A percentile compares a stretch with the other conserved stretches of the same genome.
phyloP scores from a whole-genome alignment of 2,888 invertebrate genomes.

The Leptopilina syphax region DNA sequence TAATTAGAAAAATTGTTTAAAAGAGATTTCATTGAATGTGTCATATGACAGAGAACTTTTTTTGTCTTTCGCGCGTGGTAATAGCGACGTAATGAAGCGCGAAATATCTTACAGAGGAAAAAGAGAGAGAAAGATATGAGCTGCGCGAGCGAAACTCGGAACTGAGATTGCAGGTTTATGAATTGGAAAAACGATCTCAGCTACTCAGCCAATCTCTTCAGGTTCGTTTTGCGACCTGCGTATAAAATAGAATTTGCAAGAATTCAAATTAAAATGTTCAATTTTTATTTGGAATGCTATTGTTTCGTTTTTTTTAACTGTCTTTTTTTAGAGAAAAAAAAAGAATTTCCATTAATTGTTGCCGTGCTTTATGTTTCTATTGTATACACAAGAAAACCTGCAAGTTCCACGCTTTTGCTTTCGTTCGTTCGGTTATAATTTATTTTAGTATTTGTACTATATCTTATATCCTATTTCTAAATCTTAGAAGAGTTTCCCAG shows the following conservation, averaged over 20 bases:
- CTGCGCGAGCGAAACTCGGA: conserved; percentile 76
- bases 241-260: conserved; percentile 58
- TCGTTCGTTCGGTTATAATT: conserved; percentile 46
- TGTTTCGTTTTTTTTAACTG: conserved; percentile 40
- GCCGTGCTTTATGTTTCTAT: conserved; percentile 40
- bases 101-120: conserved; percentile 76
- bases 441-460: conserved; percentile 28
- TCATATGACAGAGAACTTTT: conserved; percentile 60
- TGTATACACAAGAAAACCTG: conserved; percentile 55
- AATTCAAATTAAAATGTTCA: conserved; percentile 44
- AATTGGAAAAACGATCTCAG: conserved; percentile 77
- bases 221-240: conserved; percentile 76
- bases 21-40: not conserved
- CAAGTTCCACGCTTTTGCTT: conserved; percentile 61
- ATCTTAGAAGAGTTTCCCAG: conserved; percentile 27
- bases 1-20: too few relatives aligned
- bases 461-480: conserved; percentile 10
- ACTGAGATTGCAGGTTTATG: conserved; percentile 76
- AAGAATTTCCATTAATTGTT: conserved; percentile 24
- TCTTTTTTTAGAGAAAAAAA: not conserved
- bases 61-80: conserved; percentile 67
- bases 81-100: conserved; percentile 72
- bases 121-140: conserved; percentile 76
- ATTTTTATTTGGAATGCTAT: conserved; percentile 69
- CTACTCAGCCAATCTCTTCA: conserved; percentile 76